Evolutionary conservation across 2,113 vertebrate genomes (phyloP), one percentile per base, ranked within the genome.

Genomic region (Nesogale talazaci): DNA sequence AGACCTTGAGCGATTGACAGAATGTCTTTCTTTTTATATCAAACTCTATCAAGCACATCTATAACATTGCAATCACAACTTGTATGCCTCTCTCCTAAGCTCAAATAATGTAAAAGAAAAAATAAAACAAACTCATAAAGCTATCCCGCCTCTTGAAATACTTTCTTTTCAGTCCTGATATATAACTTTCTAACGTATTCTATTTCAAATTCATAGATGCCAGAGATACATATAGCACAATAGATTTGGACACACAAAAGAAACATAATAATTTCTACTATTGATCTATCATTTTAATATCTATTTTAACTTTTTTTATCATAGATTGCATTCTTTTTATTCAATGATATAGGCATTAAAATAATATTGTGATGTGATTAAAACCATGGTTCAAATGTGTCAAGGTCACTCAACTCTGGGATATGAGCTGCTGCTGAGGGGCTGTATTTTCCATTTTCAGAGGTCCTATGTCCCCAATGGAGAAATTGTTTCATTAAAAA

Each of bases 281-380:
- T 81, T 90, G 95, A 76, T 16, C 23, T 86, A 61, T 14, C 4
- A 59, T 81, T 90, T 93, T 69, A 88, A 93, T 93, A 94, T 94
- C 92, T 89, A 88, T 88, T 86, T 36, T 61, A 3, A 10, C 22
- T 36, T 82, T 88, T 67, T 56, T 25, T 6, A 52, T 52, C 16
- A 94, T 40, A 59, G 80, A 67, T 70, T n/a, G 40, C 6, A 14
- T 65, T 89, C 22, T 85, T 94, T 90, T 83, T 27, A 70, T 75
- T 95, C 65, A 78, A 8, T 57, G 38, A 81, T 90, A 12, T 77
- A 81, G n/a, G 63, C 75, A 86, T 75, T 83, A 87, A 92, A 83
- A 93, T 89, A 78, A 11, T 38, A 88, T 14, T 40, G 27, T 89
- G 57, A 88, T 69, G 5, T 76, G 40, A 61, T 36, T 70, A 78